Evolutionary conservation across 2,113 vertebrate species (phyloP).

Genomic region (Cnemophilus loriae): DNA sequence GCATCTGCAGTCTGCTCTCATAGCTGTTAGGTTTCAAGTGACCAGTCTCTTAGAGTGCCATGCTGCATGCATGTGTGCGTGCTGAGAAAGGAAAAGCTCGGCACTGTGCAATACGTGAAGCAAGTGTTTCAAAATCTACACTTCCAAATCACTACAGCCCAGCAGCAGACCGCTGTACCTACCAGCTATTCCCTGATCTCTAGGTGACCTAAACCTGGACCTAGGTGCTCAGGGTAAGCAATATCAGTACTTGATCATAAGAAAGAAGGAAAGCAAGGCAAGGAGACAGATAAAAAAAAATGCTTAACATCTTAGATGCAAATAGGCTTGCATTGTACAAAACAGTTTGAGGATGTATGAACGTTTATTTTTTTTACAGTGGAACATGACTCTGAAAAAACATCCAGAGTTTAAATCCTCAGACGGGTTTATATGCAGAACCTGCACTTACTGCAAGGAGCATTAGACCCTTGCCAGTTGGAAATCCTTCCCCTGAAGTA

Average conservation of each 20-base stretch:
- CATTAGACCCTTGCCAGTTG: neutral
- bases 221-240: neutral
- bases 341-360: neutral
- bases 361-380: neutral
- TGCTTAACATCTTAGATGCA: neutral
- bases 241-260: neutral
- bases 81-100: neutral
- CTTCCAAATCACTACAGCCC: neutral
- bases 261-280: neutral
- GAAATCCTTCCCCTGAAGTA: neutral
- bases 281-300: neutral
- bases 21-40: neutral
- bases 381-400: neutral
- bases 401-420: neutral
- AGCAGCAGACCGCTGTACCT: neutral
- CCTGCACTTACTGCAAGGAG: neutral
- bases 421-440: neutral
- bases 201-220: neutral
- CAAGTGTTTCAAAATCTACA: neutral
- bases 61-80: fast-evolving
- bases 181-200: neutral
- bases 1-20: neutral
- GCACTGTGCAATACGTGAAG: neutral
- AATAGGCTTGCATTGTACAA: neutral
- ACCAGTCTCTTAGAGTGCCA: neutral